A percentile compares a stretch with the other conserved stretches of the same genome.
phyloP scores from a whole-genome alignment of 2,113 vertebrate genomes.

The Anolis sagrei region DNA sequence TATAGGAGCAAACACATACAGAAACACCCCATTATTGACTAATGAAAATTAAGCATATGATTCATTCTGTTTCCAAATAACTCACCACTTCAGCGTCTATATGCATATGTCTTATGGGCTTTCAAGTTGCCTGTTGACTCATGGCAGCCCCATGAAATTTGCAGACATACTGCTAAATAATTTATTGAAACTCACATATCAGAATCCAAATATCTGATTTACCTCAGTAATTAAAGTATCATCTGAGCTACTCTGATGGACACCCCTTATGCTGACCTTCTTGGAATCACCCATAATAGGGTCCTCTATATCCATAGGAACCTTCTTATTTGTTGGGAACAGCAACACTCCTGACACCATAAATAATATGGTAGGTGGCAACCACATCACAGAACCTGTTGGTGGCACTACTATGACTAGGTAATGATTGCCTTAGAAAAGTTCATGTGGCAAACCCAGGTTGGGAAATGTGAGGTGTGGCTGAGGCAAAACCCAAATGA shows the following conservation, averaged over 20 bases:
- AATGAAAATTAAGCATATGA: not conserved
- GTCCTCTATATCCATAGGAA: not conserved
- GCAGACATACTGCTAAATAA: not conserved
- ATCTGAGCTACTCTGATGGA: not conserved
- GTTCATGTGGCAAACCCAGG: not conserved
- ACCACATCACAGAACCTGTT: not conserved
- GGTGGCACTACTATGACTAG: not conserved
- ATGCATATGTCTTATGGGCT: too few species aligned
- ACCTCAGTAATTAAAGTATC: not conserved
- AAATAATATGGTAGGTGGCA: too few species aligned
- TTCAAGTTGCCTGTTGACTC: too few species aligned
- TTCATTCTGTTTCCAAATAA: not conserved
- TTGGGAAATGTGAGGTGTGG: not conserved
- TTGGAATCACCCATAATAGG: not conserved
- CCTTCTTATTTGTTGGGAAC: not conserved
- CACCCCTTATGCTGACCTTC: not conserved
- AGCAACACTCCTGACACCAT: not conserved
- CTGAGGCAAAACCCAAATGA: not conserved
- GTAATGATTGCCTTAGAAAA: not conserved
- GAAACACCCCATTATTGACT: not conserved
- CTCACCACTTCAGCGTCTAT: too few species aligned
- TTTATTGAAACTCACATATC: not conserved
- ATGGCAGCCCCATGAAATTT: too few species aligned
- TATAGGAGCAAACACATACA: not conserved
- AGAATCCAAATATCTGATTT: not conserved